Conservation (phyloP, 2,113 vertebrate species). For the Ornithorhynchus anatinus region DNA sequence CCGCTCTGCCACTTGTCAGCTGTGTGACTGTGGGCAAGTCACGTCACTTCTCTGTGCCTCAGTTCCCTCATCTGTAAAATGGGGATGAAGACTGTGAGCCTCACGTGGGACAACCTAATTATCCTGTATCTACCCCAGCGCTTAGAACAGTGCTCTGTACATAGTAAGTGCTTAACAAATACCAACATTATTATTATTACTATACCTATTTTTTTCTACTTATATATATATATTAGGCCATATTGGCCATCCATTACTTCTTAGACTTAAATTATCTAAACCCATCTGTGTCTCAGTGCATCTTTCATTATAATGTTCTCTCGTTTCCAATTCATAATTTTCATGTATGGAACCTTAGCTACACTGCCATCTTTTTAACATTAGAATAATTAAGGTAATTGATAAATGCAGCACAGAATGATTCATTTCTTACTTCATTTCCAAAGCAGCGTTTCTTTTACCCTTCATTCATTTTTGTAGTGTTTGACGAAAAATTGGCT, state of each 20-base stretch:
- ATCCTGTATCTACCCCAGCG: too few relatives aligned
- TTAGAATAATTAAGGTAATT: background rate
- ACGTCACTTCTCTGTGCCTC: too few relatives aligned
- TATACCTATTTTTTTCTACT: background rate
- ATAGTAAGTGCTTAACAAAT: too few relatives aligned
- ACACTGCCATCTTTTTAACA: background rate
- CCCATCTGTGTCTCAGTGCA: background rate
- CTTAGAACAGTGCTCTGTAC: too few relatives aligned
- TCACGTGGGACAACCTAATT: too few relatives aligned
- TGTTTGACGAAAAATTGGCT: background rate
- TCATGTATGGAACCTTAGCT: background rate
- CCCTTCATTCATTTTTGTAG: background rate
- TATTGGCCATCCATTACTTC: background rate
- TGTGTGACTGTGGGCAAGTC: too few relatives aligned
- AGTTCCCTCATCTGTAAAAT: too few relatives aligned
- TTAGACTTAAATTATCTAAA: background rate
- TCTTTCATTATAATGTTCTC: background rate
- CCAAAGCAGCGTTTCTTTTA: background rate
- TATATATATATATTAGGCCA: background rate
- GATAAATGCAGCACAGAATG: background rate
- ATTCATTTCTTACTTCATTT: background rate
- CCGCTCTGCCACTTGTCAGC: too few relatives aligned
- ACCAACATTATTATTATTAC: too few relatives aligned
- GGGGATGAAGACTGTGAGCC: too few relatives aligned
- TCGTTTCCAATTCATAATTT: background rate